These are phyloP conservation scores for Perodicticus potto DNA, from an alignment of 2,797 vertebrate genomes.

Conservation along the genomic window DNA sequence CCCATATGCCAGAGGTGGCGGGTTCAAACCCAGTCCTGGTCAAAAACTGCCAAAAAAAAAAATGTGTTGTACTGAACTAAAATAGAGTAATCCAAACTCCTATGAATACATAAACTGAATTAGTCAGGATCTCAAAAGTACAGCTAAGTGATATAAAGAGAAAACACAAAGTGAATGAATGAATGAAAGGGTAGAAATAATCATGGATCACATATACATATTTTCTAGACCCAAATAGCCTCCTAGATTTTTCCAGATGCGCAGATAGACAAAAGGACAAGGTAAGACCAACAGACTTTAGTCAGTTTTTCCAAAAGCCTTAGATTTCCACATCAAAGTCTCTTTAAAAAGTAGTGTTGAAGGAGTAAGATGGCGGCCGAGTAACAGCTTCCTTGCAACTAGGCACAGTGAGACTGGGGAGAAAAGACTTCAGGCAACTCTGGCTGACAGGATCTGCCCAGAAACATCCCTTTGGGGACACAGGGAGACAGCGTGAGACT, in stretches of 20 bases:
- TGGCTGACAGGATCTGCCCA: too few relatives aligned
- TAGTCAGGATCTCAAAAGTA: not conserved
- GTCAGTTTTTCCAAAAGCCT: conserved; percentile 36
- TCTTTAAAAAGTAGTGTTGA: conserved; percentile 18
- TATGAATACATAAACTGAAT: not conserved
- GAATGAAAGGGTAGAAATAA: not conserved
- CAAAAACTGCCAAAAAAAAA: too few relatives aligned
- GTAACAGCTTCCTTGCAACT: too few relatives aligned
- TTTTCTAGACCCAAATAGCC: not conserved
- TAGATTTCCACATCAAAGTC: not conserved
- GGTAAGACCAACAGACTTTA: not conserved
- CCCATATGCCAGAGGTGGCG: too few relatives aligned
- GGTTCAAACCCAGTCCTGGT: too few relatives aligned
- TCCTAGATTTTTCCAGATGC: conserved; percentile 1
- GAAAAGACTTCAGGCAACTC: too few relatives aligned
- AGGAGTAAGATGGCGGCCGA: too few relatives aligned
- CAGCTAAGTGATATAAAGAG: conserved; percentile 27
- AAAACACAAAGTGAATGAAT: not conserved
- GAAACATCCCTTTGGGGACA: too few relatives aligned
- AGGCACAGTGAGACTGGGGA: too few relatives aligned
- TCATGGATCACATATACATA: not conserved
- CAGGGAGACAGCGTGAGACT: too few relatives aligned
- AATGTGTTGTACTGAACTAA: conserved; percentile 12
- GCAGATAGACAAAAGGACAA: not conserved
- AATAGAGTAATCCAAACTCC: conserved; percentile 20